Evolutionary conservation across 1,140 invertebrate genomes (phyloP).

Genomic region (Capitella teleta): DNA sequence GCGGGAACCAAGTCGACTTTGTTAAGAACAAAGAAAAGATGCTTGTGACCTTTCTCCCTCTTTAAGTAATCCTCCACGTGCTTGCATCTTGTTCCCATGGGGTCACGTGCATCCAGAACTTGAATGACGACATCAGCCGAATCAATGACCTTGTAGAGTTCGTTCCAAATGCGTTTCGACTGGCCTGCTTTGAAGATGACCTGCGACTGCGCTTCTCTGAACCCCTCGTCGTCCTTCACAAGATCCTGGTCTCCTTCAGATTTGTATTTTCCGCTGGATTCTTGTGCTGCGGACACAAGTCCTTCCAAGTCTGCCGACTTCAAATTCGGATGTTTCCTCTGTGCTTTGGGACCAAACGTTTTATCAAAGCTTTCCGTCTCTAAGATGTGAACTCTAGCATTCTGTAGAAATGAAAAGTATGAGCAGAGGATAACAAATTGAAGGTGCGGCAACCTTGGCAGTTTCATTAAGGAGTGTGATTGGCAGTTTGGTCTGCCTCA

Average conservation of each 20-base stretch:
- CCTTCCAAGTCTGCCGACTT: conserved; percentile 48
- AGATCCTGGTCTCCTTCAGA: conserved; percentile 69
- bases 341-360: conserved; percentile 90
- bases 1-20: conserved; percentile 88
- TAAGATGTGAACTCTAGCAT: conserved; percentile 81
- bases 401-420: conserved; percentile 23
- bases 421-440: background rate
- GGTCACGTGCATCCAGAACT: conserved; percentile 85
- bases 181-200: conserved; percentile 59
- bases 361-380: conserved; percentile 89
- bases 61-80: conserved; percentile 81
- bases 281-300: conserved; percentile 14
- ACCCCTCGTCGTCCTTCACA: conserved; percentile 42
- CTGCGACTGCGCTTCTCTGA: conserved; percentile 35
- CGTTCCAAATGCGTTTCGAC: conserved; percentile 97
- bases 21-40: conserved; percentile 87
- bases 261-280: conserved; percentile 64
- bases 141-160: conserved; percentile 97
- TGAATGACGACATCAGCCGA: conserved; percentile 95
- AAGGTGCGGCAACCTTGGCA: conserved; percentile 50
- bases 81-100: conserved; percentile 83
- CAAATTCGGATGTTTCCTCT: conserved; percentile 80
- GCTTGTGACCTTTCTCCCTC: conserved; percentile 87
- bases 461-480: conserved; percentile 89
- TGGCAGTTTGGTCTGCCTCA: conserved; percentile 90